Base-by-base conservation (phyloP, 37 sponge, comb jelly and placozoan species). In the Halisarca cf. caerulea region DNA sequence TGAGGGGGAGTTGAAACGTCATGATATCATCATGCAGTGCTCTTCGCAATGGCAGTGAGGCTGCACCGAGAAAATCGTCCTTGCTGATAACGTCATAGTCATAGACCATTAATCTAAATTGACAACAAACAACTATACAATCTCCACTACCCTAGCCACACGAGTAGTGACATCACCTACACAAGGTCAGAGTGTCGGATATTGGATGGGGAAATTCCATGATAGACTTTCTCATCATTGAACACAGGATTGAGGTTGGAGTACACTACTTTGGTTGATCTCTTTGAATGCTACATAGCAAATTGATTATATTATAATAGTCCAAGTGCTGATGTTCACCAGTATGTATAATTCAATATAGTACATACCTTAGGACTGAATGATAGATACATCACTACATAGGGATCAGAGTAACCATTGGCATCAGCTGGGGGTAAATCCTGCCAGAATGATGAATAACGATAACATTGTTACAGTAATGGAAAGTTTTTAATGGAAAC, bases 361-460 rank as follows among this genome's bases (percentile, higher is more conserved):
- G 69, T 40, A 44, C 77, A 25, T 17, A 74, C 77, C 44, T 74
- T 74, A 36, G 25, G 42, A 41, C 45, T 37, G 36, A 24, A 37
- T 18, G 77, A 74, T 9, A 74, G 42, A 37, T 74, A 74, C 7
- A 74, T 32, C n/a, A 74, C 77, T 36, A 74, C 77, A 74, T 74
- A 74, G 36, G 77, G 77, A 6, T 74, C 77, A 36, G 77, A 74
- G 18, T 20, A 24, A 24, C 77, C 77, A 6, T 74, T 74, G 18
- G 77, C 21, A 74, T 74, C 77, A 44, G 77, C 77, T 17, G 77
- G 25, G 21, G 24, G 42, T 37, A 74, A 23, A 44, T 41, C 42
- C 77, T 74, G 72, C 51, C 11, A 47, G 51, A 47, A 47, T 47
- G 6, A 11, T 47, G 11, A 6, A 47, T 47, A 47, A 47, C 51